A percentile compares a stretch with the other conserved stretches of the same genome.
These are phyloP conservation scores for Megaceryle maxima DNA, from an alignment of 2,113 vertebrate species.

Conservation along the genomic window DNA sequence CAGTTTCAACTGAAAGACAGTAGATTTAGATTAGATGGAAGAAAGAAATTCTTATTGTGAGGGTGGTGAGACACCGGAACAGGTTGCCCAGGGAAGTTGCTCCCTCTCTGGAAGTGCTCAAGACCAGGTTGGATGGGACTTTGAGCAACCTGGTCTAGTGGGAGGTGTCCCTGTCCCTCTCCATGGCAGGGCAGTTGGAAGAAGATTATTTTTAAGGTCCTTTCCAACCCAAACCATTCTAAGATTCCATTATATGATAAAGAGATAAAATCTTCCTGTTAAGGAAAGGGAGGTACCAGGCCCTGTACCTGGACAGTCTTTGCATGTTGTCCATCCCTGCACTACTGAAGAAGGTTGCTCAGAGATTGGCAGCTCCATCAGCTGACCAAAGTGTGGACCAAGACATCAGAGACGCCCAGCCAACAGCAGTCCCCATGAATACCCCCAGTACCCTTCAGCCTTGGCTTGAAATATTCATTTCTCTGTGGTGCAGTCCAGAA, in stretches of 20 bases:
- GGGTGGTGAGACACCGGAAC: not conserved
- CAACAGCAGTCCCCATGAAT: not conserved
- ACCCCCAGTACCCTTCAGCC: not conserved
- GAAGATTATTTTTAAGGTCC: not conserved
- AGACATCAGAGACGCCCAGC: not conserved
- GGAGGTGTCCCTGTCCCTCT: not conserved
- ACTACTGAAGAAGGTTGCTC: not conserved
- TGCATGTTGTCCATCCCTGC: not conserved
- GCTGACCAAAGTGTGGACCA: not conserved
- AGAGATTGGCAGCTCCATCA: not conserved
- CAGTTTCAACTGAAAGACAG: not conserved
- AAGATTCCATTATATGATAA: not conserved
- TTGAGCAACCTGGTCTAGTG: not conserved
- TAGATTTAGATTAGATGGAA: not conserved
- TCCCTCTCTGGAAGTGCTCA: not conserved
- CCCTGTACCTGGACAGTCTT: not conserved
- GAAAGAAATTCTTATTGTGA: too few species aligned
- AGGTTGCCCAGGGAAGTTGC: not conserved
- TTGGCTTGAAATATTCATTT: not conserved
- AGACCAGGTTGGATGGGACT: not conserved
- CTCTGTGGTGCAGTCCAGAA: not conserved
- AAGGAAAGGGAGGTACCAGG: not conserved
- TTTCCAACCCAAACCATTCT: not conserved
- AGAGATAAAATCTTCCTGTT: not conserved
- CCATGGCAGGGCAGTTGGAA: not conserved